phyloP scores from a whole-genome alignment of 2,797 vertebrate species.

The Cynopterus sphinx region DNA sequence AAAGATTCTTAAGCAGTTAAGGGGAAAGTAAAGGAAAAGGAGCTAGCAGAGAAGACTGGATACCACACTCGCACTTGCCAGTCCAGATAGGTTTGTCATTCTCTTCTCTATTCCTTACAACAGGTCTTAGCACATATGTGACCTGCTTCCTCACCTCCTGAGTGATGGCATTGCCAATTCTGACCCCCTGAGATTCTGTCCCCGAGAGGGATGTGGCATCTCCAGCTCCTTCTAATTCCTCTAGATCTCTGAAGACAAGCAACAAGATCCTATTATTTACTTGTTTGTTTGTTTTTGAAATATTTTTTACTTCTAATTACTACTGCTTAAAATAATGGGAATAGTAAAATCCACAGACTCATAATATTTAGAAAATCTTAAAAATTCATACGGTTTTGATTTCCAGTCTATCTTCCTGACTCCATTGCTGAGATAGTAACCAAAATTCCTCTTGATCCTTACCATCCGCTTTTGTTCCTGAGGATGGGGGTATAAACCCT shows the following conservation, averaged over 20 bases:
- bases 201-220: not conserved
- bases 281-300: constrained; percentile 39
- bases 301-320: not conserved
- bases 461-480: not conserved
- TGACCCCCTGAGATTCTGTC: not conserved
- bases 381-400: constrained; percentile 8
- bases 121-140: not conserved
- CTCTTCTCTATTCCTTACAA: not conserved
- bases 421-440: not conserved
- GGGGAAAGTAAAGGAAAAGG: not conserved
- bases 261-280: not conserved
- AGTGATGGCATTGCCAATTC: not conserved
- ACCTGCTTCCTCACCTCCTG: not conserved
- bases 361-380: constrained; percentile 20
- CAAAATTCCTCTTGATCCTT: not conserved
- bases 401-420: not conserved
- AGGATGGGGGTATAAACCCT: not conserved
- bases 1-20: not conserved
- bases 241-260: not conserved
- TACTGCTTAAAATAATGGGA: not conserved
- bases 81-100: not conserved
- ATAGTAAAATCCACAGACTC: not conserved
- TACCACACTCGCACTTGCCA: not conserved
- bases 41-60: not conserved
- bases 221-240: not conserved